phyloP scores from a whole-genome alignment of 2,797 vertebrate genomes.

The Odontamblyopus rebecca region DNA sequence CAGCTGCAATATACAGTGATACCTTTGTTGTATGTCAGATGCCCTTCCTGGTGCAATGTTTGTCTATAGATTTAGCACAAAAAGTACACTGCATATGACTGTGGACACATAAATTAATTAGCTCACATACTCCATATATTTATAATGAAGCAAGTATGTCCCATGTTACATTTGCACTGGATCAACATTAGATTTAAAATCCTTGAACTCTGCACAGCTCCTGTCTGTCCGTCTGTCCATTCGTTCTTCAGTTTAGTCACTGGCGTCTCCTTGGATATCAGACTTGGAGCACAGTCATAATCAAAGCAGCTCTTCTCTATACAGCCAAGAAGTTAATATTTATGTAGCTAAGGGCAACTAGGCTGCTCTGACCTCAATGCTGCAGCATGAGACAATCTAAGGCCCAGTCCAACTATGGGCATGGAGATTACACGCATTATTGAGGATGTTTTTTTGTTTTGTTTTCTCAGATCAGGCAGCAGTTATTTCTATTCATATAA shows the following conservation, averaged over 20 bases:
- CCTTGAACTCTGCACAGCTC: constrained; percentile 24
- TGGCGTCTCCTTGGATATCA: constrained; percentile 66
- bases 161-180: constrained; percentile 44
- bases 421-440: constrained; percentile 21
- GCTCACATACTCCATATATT: background rate
- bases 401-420: constrained; percentile 31
- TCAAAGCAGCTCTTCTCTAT: constrained; percentile 67
- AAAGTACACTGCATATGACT: background rate
- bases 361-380: constrained; percentile 57
- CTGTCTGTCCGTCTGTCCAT: constrained; percentile 36
- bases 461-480: background rate
- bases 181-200: constrained; percentile 39
- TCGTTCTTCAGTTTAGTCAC: constrained; percentile 63
- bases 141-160: background rate
- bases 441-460: background rate
- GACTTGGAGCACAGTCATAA: constrained; percentile 61
- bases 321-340: constrained; percentile 73
- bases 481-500: constrained; percentile 1
- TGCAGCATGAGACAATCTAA: constrained; percentile 42
- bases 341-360: constrained; percentile 73
- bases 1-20: too few species aligned
- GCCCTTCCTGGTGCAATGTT: background rate
- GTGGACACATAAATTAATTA: background rate
- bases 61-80: background rate
- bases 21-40: background rate